Evolutionary conservation across 2,797 vertebrate species (phyloP).

Genomic region (Labroides dimidiatus): DNA sequence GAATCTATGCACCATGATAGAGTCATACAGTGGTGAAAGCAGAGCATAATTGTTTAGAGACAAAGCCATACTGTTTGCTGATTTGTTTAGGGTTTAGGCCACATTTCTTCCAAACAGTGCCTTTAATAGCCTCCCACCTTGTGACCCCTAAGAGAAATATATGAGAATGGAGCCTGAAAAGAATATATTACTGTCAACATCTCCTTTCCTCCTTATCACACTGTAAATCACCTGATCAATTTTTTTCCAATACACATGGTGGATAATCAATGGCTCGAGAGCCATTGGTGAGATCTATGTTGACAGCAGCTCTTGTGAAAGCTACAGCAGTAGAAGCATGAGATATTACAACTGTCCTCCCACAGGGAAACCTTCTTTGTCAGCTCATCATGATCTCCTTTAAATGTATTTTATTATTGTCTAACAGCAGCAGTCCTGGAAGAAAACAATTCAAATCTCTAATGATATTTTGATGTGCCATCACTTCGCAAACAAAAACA

Average conservation of each 20-base stretch:
- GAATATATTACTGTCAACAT: not conserved
- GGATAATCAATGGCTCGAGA: slow-evolving; percentile 40
- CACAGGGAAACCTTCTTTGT: slow-evolving; percentile 44
- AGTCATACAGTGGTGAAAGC: not conserved
- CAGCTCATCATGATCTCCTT: slow-evolving; percentile 65
- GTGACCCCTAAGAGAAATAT: slow-evolving; percentile 9
- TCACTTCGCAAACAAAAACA: slow-evolving; percentile 54
- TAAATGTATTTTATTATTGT: slow-evolving; percentile 62
- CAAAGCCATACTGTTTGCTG: not conserved
- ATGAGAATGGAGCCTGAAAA: not conserved
- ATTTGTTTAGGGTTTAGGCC: not conserved
- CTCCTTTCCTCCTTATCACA: not conserved
- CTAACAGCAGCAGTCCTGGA: slow-evolving; percentile 27
- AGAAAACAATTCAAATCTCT: slow-evolving; percentile 60
- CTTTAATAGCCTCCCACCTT: not conserved
- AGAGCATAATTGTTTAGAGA: not conserved
- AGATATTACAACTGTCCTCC: slow-evolving; percentile 43
- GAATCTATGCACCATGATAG: not conserved
- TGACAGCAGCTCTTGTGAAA: slow-evolving; percentile 38
- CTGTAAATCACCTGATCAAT: slow-evolving; percentile 33
- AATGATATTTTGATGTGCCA: slow-evolving; percentile 66
- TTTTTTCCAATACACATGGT: slow-evolving; percentile 19
- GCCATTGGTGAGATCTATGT: slow-evolving; percentile 41
- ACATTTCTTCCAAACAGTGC: not conserved
- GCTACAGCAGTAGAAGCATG: slow-evolving; percentile 41